phyloP scores from a whole-genome alignment of 2,797 vertebrate genomes.

The Sorex maritimensis region DNA sequence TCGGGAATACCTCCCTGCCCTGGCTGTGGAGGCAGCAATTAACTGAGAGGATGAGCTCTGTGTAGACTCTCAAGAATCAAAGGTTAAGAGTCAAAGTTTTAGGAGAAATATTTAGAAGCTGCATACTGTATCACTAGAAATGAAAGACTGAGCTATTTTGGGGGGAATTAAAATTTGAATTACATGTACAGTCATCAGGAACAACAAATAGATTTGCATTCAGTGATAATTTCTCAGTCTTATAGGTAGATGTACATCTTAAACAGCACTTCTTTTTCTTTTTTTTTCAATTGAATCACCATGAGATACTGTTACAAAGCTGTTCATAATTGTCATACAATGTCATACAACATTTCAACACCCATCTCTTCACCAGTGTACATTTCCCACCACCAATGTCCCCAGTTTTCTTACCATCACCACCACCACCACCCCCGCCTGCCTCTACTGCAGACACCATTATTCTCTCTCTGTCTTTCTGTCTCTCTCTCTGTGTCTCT shows the following conservation, averaged over 20 bases:
- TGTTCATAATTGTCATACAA: too few species aligned
- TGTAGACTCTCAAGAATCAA: constrained; percentile 46
- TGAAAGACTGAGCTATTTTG: constrained; percentile 67
- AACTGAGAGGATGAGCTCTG: constrained; percentile 27
- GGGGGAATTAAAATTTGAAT: constrained; percentile 62
- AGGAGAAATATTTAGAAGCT: constrained; percentile 57
- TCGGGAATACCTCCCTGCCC: constrained; percentile 7
- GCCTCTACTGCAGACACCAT: too few species aligned
- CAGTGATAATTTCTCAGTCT: constrained; percentile 60
- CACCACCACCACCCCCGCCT: too few species aligned
- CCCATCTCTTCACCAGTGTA: too few species aligned
- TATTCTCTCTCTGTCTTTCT: too few species aligned
- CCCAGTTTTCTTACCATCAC: too few species aligned
- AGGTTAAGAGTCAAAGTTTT: constrained; percentile 70
- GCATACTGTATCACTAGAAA: constrained; percentile 61
- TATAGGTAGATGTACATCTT: constrained; percentile 14
- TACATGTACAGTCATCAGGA: constrained; percentile 71
- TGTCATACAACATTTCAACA: too few species aligned
- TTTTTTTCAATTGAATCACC: too few species aligned
- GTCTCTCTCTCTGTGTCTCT: too few species aligned
- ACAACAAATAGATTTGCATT: constrained; percentile 71
- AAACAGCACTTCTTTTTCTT: neutral
- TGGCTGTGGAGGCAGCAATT: constrained; percentile 55
- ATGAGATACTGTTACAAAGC: too few species aligned
- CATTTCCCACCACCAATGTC: too few species aligned